Conservation (phyloP, 2,797 vertebrate species). For the Hipposideros larvatus region DNA sequence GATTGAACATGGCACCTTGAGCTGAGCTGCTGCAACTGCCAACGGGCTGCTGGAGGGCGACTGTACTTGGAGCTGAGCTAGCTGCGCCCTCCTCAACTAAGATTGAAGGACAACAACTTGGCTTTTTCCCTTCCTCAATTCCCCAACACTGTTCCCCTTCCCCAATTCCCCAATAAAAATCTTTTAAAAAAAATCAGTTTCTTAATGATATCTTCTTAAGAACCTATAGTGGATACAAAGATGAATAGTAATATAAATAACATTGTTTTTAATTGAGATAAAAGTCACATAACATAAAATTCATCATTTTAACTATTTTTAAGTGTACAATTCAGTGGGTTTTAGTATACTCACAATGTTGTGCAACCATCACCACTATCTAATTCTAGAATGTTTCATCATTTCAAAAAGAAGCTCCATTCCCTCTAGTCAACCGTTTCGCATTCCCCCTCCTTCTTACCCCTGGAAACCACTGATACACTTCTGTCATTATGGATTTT, state of each 20-base stretch:
- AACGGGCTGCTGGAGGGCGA: no score
- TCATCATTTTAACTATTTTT: conserved; percentile 6
- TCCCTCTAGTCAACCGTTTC: not conserved
- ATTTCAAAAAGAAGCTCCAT: not conserved
- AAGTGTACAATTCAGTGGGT: not conserved
- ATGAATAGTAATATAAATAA: conserved; percentile 1
- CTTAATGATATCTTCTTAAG: not conserved
- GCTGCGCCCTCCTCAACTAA: no score
- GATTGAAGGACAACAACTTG: no score
- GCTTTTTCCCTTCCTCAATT: no score
- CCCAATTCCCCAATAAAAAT: no score
- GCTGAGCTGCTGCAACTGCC: no score
- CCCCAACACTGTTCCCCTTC: no score
- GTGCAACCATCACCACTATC: not conserved
- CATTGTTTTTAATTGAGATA: not conserved
- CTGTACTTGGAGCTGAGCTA: no score
- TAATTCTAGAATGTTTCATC: conserved; percentile 3
- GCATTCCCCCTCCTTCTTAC: not conserved
- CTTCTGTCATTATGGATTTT: not conserved
- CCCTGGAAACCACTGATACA: not conserved
- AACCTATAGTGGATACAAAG: not conserved
- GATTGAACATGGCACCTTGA: no score
- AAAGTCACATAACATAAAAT: not conserved
- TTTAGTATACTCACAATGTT: not conserved
- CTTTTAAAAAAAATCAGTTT: not conserved